Percentiles rank a stretch among this genome's conserved stretches.
phyloP scores from a whole-genome alignment of 2,888 invertebrate species.

The Nipponacmea schrenckii region DNA sequence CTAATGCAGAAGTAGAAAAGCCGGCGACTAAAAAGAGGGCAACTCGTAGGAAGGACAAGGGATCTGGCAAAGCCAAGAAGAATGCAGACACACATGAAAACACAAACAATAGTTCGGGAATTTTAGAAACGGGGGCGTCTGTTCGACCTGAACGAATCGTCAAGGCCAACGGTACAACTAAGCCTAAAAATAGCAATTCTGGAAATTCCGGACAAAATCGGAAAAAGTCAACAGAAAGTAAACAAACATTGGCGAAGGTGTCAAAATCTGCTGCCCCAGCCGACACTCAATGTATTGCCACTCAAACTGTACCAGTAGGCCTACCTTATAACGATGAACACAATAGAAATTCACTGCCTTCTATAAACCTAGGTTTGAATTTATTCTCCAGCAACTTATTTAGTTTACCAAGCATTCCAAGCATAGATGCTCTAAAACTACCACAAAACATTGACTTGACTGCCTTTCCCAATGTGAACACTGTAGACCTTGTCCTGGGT shows the following conservation, averaged over 20 bases:
- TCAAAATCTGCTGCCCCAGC: neutral
- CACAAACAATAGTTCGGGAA: neutral
- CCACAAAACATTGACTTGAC: neutral
- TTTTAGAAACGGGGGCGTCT: too few species aligned
- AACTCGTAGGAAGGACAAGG: neutral
- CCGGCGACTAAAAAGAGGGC: neutral
- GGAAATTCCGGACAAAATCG: neutral
- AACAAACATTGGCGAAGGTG: neutral
- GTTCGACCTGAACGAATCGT: too few species aligned
- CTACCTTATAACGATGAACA: neutral
- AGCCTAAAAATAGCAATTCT: neutral
- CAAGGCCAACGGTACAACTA: neutral
- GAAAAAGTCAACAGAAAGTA: neutral
- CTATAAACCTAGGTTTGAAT: neutral
- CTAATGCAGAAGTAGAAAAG: neutral
- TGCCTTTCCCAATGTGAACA: neutral
- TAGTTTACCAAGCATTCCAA: slow-evolving; percentile 1
- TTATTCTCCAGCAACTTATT: neutral
- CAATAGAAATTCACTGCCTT: neutral
- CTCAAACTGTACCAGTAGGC: neutral
- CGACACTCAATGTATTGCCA: neutral
- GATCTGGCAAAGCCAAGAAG: neutral
- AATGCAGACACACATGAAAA: neutral
- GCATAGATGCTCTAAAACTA: neutral
- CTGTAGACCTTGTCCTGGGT: neutral